phyloP scores from a whole-genome alignment of 2,888 invertebrate species.

The Chloromyia formosa region DNA sequence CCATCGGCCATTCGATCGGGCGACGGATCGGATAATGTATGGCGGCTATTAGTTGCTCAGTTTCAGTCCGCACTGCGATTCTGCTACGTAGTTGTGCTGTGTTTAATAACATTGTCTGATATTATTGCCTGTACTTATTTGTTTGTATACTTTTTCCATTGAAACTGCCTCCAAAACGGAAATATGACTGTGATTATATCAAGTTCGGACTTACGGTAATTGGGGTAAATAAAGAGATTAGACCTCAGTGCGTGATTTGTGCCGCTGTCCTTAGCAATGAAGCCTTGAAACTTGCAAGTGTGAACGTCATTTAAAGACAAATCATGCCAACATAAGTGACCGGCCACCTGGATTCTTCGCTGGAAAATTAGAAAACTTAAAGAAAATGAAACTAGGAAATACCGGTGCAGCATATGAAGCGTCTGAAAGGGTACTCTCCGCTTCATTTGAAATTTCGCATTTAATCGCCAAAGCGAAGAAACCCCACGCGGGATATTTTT shows the following conservation, averaged over 20 bases:
- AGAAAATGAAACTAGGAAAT: neutral
- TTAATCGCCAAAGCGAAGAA: neutral
- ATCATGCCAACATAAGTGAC: neutral
- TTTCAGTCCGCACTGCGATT: too few relatives aligned
- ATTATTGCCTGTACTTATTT: too few relatives aligned
- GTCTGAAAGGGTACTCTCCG: neutral
- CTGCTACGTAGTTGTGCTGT: too few relatives aligned
- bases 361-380: slow-evolving; percentile 5
- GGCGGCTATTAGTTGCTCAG: too few relatives aligned
- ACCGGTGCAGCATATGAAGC: neutral
- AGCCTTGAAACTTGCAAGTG: neutral
- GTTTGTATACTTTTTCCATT: too few relatives aligned
- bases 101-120: too few relatives aligned
- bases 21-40: too few relatives aligned
- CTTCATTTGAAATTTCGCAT: neutral
- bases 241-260: neutral
- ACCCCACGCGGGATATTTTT: too few relatives aligned
- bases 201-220: too few relatives aligned
- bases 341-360: neutral
- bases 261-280: neutral
- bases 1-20: too few relatives aligned
- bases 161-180: too few relatives aligned
- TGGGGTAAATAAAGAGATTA: neutral
- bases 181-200: too few relatives aligned
- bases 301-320: neutral